A percentile compares a stretch with the other conserved stretches of the same genome.
These are phyloP conservation scores for Camponotus fellah DNA, from an alignment of 2,888 invertebrate genomes.

Conservation along the genomic window DNA sequence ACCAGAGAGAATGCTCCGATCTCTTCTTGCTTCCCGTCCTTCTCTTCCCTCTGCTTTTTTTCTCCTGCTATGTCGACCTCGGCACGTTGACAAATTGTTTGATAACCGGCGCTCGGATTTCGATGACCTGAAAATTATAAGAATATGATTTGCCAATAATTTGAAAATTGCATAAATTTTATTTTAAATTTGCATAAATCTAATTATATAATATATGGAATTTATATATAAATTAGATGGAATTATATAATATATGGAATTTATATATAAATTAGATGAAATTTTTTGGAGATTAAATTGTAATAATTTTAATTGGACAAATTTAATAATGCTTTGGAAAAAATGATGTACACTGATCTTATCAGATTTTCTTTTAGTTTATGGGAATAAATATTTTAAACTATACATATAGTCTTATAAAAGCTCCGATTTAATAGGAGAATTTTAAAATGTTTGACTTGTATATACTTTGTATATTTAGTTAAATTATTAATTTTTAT, in stretches of 20 bases:
- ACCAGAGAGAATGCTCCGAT: conserved; percentile 39
- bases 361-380: not conserved
- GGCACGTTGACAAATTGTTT: conserved; percentile 48
- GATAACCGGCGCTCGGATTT: conserved; percentile 38
- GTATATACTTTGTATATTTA: not conserved
- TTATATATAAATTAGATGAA: too few relatives aligned
- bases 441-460: not conserved
- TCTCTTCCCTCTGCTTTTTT: not conserved
- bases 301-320: not conserved
- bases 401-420: not conserved
- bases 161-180: not conserved
- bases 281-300: too few relatives aligned
- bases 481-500: not conserved
- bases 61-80: conserved; percentile 6
- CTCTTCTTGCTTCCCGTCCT: conserved; percentile 1
- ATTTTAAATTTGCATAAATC: not conserved
- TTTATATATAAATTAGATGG: not conserved
- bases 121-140: not conserved
- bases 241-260: not conserved
- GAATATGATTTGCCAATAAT: not conserved
- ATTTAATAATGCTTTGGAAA: not conserved
- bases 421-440: not conserved
- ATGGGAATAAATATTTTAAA: not conserved
- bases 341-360: not conserved
- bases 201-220: not conserved